Evolutionary conservation across 2,888 invertebrate genomes (phyloP).

Genomic region (Tachina grossa): DNA sequence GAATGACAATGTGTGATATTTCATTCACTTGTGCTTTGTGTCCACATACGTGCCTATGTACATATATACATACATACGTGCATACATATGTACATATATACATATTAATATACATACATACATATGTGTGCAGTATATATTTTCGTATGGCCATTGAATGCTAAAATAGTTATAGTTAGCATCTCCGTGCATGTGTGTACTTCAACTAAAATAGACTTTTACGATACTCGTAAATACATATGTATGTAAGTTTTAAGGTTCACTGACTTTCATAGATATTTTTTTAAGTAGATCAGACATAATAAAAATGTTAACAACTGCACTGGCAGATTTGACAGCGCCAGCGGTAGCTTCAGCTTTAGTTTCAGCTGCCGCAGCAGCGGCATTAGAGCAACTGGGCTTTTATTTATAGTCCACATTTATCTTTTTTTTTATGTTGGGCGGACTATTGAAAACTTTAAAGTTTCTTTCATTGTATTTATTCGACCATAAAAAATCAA

Average conservation of each 20-base stretch:
- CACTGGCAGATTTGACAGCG: constrained; percentile 43
- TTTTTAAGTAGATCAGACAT: constrained; percentile 64
- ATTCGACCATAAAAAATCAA: constrained; percentile 17
- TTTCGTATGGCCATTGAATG: not conserved
- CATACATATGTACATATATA: not conserved
- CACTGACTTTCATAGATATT: constrained; percentile 62
- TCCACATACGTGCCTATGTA: not conserved
- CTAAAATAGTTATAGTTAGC: not conserved
- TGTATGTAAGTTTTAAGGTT: constrained; percentile 46
- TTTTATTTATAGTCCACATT: not conserved
- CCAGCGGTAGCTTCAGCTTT: not conserved
- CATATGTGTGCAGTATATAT: not conserved
- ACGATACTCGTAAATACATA: constrained; percentile 13
- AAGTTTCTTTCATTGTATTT: constrained; percentile 11
- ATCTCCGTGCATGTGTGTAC: too few species aligned
- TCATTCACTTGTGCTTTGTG: constrained; percentile 22
- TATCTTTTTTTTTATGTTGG: not conserved
- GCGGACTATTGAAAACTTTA: not conserved
- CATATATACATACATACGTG: constrained; percentile 13
- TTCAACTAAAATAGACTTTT: not conserved
- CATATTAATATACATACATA: too few species aligned
- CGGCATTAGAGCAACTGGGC: not conserved
- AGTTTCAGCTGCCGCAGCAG: not conserved
- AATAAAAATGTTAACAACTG: constrained; percentile 51
- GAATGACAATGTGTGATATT: constrained; percentile 38